These are phyloP conservation scores for Prionace glauca DNA, from an alignment of 2,797 vertebrate genomes.

Conservation along the genomic window DNA sequence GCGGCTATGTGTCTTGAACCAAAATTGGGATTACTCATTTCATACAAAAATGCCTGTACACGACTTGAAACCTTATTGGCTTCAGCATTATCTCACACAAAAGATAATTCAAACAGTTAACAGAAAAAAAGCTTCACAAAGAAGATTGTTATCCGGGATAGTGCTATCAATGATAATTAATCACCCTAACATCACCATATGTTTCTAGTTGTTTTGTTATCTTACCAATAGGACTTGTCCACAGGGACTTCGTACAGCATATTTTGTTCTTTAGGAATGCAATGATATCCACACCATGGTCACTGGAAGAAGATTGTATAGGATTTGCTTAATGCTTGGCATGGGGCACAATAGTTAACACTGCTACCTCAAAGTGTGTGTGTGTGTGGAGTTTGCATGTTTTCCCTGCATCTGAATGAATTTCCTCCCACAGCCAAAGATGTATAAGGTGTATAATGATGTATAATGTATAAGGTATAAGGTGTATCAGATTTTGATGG, in stretches of 20 bases:
- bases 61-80: neutral
- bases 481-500: too few relatives aligned
- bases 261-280: neutral
- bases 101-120: neutral
- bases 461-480: too few relatives aligned
- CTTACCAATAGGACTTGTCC: neutral
- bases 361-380: too few relatives aligned
- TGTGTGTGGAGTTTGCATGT: too few relatives aligned
- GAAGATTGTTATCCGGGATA: neutral
- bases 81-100: neutral
- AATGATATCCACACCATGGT: neutral
- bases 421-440: too few relatives aligned
- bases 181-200: neutral
- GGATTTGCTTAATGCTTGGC: neutral
- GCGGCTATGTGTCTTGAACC: neutral
- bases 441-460: too few relatives aligned
- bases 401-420: too few relatives aligned
- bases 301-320: neutral
- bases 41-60: neutral
- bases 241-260: neutral
- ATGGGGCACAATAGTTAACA: too few relatives aligned
- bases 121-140: neutral
- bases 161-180: neutral
- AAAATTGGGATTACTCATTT: conserved; percentile 9
- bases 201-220: neutral